Conservation (phyloP, 2,888 invertebrate genomes). For the Meta bourneti region DNA sequence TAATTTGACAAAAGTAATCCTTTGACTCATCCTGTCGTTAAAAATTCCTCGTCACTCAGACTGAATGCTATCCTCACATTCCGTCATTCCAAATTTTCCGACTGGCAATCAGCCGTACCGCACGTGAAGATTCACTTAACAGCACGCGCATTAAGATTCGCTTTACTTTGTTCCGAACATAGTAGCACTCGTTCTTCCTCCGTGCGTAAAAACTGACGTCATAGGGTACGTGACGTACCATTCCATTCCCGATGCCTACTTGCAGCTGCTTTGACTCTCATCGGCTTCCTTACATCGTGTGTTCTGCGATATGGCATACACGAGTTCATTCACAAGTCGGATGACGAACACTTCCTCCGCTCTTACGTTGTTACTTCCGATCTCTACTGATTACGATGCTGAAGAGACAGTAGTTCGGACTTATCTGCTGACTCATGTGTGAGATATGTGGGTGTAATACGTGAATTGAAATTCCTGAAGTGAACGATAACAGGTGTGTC, state of each 20-base stretch:
- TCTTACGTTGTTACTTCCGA: background rate
- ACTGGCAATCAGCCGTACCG: background rate
- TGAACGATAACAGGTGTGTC: too few species aligned
- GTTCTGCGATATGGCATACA: constrained; percentile 4
- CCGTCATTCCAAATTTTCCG: background rate
- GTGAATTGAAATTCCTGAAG: too few species aligned
- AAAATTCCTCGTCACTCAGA: background rate
- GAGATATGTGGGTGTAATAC: too few species aligned
- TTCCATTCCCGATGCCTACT: constrained; percentile 31
- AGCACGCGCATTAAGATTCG: background rate
- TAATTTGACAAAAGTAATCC: too few species aligned
- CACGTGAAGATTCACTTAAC: background rate
- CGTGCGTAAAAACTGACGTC: constrained; percentile 63
- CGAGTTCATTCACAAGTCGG: constrained; percentile 18
- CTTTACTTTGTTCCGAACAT: background rate
- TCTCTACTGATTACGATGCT: too few species aligned
- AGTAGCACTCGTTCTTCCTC: background rate
- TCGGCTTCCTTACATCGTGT: background rate
- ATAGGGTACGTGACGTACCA: constrained; percentile 42
- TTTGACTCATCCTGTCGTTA: too few species aligned
- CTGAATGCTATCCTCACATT: background rate
- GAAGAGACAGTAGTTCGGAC: too few species aligned
- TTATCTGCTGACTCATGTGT: too few species aligned
- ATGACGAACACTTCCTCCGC: background rate
- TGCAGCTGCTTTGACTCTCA: constrained; percentile 45